phyloP scores from a whole-genome alignment of 1,140 invertebrate genomes.

The Oncopodura yosiiana region DNA sequence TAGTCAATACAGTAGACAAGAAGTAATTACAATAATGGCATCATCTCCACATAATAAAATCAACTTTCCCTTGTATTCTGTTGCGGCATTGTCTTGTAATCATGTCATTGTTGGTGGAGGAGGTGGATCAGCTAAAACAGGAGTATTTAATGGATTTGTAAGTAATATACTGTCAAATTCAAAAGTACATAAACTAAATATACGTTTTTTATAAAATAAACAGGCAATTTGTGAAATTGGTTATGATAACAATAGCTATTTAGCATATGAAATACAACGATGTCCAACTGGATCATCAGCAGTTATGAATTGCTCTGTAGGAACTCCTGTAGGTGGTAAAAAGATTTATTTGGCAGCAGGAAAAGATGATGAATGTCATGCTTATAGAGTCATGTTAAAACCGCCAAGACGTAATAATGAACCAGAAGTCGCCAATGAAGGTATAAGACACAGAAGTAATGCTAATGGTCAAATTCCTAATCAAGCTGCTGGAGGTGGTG shows the following conservation, averaged over 20 bases:
- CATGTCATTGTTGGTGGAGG: conserved; percentile 91
- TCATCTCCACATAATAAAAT: too few relatives aligned
- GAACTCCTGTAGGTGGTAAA: conserved; percentile 45
- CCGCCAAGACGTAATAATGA: not conserved
- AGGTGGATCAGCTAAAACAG: conserved; percentile 87
- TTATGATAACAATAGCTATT: conserved; percentile 65
- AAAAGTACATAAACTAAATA: conserved; percentile 11
- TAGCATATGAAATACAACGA: conserved; percentile 72
- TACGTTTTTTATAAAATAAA: conserved; percentile 25
- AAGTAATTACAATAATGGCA: too few relatives aligned
- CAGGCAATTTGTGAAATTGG: conserved; percentile 75
- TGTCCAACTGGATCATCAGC: conserved; percentile 79
- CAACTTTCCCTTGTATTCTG: conserved; percentile 84
- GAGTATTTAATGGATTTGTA: conserved; percentile 86
- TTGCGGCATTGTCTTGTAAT: conserved; percentile 78
- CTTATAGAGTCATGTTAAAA: conserved; percentile 65
- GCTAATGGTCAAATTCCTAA: conserved; percentile 19
- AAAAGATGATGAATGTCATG: conserved; percentile 80
- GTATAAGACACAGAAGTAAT: conserved; percentile 8
- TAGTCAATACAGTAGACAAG: too few relatives aligned
- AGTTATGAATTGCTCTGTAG: conserved; percentile 74
- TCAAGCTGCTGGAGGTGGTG: not conserved
- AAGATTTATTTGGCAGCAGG: conserved; percentile 73
- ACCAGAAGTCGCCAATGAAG: not conserved
- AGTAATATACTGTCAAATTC: conserved; percentile 31